Conservation (phyloP, 2,888 invertebrate species). For the Drosophila aldrichi region DNA sequence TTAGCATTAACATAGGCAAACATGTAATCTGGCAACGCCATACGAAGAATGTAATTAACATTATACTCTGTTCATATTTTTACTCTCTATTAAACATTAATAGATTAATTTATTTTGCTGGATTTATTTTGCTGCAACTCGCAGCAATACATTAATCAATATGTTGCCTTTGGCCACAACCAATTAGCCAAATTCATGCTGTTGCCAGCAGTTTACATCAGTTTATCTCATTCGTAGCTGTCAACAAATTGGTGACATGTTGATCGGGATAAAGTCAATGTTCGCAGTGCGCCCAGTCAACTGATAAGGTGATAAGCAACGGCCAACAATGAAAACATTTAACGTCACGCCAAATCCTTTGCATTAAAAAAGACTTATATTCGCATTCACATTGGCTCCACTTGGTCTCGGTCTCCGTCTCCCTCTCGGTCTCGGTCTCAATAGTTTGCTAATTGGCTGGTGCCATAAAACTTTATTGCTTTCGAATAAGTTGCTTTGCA, state of each 20-base stretch:
- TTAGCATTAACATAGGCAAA: no score
- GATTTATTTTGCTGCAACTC: neutral
- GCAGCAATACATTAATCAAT: conserved; percentile 23
- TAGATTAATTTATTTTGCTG: no score
- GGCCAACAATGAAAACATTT: conserved; percentile 41
- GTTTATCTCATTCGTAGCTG: conserved; percentile 47
- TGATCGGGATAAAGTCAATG: conserved; percentile 32
- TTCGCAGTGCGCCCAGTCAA: conserved; percentile 31
- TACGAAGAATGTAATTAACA: no score
- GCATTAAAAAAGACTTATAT: conserved; percentile 29
- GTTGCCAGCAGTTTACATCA: conserved; percentile 13
- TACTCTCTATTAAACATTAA: no score
- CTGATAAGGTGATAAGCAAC: conserved; percentile 53
- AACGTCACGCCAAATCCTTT: conserved; percentile 25
- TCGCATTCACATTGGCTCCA: conserved; percentile 40
- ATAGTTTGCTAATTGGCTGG: conserved; percentile 72
- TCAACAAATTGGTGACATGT: conserved; percentile 55
- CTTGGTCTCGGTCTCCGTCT: conserved; percentile 33
- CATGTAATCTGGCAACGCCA: no score
- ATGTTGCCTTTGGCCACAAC: conserved; percentile 39
- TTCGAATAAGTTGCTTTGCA: conserved; percentile 61
- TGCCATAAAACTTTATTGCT: conserved; percentile 71
- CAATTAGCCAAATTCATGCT: conserved; percentile 23
- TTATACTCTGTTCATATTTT: no score
- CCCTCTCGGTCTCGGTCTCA: neutral